Evolutionary conservation across 2,797 vertebrate genomes (phyloP).

Genomic region (Poliocrania exsul): DNA sequence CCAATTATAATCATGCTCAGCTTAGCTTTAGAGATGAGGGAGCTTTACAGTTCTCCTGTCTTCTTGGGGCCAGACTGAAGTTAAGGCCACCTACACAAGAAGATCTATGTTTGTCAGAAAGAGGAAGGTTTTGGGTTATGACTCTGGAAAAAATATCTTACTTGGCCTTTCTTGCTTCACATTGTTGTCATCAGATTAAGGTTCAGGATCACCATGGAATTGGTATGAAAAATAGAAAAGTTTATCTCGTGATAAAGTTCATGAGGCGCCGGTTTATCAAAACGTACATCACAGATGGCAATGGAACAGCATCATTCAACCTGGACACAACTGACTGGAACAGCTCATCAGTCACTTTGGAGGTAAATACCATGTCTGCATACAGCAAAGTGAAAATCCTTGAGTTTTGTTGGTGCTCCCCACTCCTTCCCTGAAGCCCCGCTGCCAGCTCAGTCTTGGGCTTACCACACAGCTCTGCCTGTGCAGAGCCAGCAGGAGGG

Average conservation of each 20-base stretch:
- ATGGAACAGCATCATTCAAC: conserved; percentile 39
- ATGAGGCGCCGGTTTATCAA: conserved; percentile 48
- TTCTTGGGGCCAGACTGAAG: background rate
- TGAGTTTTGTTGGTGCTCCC: background rate
- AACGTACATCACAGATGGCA: conserved; percentile 50
- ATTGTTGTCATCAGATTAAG: conserved; percentile 33
- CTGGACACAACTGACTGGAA: conserved; percentile 61
- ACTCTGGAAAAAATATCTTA: background rate
- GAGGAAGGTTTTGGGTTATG: background rate
- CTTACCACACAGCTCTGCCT: background rate
- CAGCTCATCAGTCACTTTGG: conserved; percentile 48
- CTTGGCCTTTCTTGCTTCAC: background rate
- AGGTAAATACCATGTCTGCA: conserved; percentile 28
- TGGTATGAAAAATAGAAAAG: conserved; percentile 49
- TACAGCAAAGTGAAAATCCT: background rate
- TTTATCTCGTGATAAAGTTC: conserved; percentile 53
- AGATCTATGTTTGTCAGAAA: background rate
- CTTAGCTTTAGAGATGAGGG: background rate
- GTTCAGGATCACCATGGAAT: conserved; percentile 53
- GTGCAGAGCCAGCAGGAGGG: background rate
- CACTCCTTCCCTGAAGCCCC: background rate
- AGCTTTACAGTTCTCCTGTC: background rate
- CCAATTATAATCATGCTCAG: background rate
- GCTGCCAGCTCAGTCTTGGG: background rate
- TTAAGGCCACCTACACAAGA: background rate